phyloP scores from a whole-genome alignment of 2,797 vertebrate genomes.

The Prunella strophiata region DNA sequence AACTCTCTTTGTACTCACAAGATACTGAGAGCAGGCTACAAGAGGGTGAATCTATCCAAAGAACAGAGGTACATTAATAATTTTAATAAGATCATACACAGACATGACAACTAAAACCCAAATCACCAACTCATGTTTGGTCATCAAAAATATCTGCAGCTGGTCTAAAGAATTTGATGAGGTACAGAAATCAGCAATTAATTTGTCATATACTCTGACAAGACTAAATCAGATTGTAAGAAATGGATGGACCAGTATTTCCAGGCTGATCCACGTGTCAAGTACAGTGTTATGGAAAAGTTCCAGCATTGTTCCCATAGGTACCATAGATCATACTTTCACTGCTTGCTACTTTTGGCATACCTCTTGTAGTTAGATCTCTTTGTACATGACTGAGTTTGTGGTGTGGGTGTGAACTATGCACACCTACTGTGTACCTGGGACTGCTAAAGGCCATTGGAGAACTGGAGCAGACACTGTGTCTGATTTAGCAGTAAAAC shows the following conservation, averaged over 20 bases:
- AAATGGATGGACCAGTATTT: background rate
- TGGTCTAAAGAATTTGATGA: background rate
- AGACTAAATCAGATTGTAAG: background rate
- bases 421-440: background rate
- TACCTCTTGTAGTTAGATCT: background rate
- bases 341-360: background rate
- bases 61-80: background rate
- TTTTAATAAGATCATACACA: background rate
- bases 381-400: background rate
- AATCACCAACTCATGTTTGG: background rate
- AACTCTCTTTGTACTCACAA: background rate
- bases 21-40: background rate
- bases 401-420: background rate
- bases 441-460: background rate
- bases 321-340: background rate
- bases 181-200: background rate
- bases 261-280: background rate
- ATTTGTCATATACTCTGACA: background rate
- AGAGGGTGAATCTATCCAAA: background rate
- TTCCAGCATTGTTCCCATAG: background rate
- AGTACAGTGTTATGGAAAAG: background rate
- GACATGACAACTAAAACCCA: background rate
- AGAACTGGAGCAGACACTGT: background rate
- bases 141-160: background rate
- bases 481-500: conserved; percentile 35